Conservation (phyloP, 2,888 invertebrate species). For the Colletes collaris region DNA sequence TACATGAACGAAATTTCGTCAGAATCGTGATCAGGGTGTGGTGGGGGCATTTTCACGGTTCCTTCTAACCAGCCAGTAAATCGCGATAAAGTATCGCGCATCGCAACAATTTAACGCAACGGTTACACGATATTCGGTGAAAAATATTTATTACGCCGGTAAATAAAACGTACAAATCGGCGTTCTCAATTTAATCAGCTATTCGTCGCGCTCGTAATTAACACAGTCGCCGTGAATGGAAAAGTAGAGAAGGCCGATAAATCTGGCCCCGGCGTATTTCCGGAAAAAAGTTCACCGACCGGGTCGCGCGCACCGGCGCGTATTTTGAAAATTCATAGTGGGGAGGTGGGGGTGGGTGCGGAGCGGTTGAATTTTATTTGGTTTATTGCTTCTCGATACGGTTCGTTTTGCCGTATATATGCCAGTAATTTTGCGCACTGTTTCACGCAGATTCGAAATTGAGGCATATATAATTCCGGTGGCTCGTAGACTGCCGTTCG, state of each 20-base stretch:
- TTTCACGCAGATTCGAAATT: conserved; percentile 46
- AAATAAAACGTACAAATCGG: not conserved
- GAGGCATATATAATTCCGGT: conserved; percentile 24
- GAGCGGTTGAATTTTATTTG: conserved; percentile 19
- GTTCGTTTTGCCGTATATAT: not conserved
- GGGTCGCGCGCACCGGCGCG: too few species aligned
- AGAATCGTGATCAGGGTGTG: too few species aligned
- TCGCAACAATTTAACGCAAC: too few species aligned
- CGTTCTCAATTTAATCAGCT: conserved; percentile 11
- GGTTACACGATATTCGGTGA: too few species aligned
- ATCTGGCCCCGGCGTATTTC: not conserved
- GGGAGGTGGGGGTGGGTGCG: not conserved
- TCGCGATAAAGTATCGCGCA: too few species aligned
- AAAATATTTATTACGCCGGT: not conserved
- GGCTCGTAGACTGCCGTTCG: not conserved
- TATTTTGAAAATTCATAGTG: conserved; percentile 6
- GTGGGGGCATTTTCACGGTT: too few species aligned
- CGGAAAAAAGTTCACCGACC: not conserved
- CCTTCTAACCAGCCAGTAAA: too few species aligned
- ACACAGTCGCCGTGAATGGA: not conserved
- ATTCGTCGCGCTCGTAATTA: conserved; percentile 1
- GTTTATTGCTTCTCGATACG: conserved; percentile 31
- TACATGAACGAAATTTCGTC: too few species aligned
- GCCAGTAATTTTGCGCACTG: conserved; percentile 32
- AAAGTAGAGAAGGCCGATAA: not conserved